Evolutionary conservation across 2,888 invertebrate genomes (phyloP).

Genomic region (Mythimna pallens): DNA sequence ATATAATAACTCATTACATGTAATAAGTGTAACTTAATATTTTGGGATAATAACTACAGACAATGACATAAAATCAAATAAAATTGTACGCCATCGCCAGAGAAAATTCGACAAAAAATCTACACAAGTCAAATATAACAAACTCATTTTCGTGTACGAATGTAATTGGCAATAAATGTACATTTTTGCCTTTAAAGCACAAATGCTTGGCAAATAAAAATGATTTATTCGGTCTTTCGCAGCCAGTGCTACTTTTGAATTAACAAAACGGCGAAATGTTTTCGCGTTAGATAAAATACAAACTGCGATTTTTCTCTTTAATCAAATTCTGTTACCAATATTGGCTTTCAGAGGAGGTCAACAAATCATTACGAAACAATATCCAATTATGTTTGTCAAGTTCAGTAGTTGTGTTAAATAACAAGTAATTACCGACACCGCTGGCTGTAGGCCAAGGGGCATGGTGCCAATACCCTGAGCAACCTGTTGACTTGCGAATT

Average conservation of each 20-base stretch:
- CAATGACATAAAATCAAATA: neutral
- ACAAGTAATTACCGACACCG: conserved; percentile 74
- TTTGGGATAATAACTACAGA: neutral
- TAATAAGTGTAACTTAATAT: neutral
- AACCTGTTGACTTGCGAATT: conserved; percentile 82
- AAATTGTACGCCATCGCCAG: neutral
- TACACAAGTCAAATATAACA: neutral
- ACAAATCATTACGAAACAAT: conserved; percentile 60
- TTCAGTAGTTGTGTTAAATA: conserved; percentile 75
- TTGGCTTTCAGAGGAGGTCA: conserved; percentile 6
- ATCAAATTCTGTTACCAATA: conserved; percentile 21
- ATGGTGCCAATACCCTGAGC: conserved; percentile 77
- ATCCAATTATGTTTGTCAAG: conserved; percentile 72
- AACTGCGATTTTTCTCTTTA: conserved; percentile 12
- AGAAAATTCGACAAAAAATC: neutral
- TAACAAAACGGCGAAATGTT: conserved; percentile 15
- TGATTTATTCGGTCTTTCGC: conserved; percentile 18
- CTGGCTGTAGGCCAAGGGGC: conserved; percentile 84
- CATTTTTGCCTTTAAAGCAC: conserved; percentile 7
- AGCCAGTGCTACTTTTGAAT: conserved; percentile 13
- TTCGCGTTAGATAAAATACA: neutral
- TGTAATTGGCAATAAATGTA: conserved; percentile 29
- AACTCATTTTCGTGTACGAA: conserved; percentile 10
- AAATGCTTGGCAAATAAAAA: conserved; percentile 31
- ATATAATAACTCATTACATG: neutral